A percentile compares a stretch with the other conserved stretches of the same genome.
phyloP scores from a whole-genome alignment of 2,797 vertebrate genomes.

The Alectoris magna region DNA sequence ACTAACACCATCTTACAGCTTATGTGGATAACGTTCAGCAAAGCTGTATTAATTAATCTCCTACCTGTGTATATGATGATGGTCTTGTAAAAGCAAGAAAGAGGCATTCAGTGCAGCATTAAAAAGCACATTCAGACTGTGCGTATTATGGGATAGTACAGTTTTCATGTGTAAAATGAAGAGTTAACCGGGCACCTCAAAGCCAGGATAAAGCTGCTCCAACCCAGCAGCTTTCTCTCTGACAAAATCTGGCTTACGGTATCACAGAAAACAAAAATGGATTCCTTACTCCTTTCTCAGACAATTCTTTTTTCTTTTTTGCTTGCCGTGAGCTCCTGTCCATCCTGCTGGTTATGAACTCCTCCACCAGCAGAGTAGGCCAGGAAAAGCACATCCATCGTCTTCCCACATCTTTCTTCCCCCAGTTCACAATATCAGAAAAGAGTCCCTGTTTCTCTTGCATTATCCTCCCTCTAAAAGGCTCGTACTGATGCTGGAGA shows the following conservation, averaged over 20 bases:
- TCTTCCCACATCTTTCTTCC: neutral
- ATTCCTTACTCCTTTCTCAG: slow-evolving; percentile 14
- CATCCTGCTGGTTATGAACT: neutral
- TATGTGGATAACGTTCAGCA: neutral
- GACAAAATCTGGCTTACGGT: neutral
- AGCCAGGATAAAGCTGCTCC: neutral
- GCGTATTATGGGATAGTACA: neutral
- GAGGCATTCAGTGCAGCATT: neutral
- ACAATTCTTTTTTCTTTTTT: neutral
- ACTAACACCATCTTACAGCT: neutral
- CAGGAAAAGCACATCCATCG: neutral
- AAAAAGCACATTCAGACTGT: neutral
- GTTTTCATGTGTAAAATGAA: neutral
- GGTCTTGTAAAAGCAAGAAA: slow-evolving; percentile 11
- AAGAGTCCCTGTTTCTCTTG: neutral
- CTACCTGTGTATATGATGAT: neutral
- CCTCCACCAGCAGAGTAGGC: neutral
- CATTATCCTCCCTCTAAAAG: neutral
- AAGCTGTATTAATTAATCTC: neutral
- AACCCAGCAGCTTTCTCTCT: neutral
- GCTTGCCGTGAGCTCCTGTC: neutral
- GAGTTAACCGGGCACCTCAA: neutral
- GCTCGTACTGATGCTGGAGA: neutral
- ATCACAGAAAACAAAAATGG: slow-evolving; percentile 28
- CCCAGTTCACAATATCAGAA: accelerated